Evolutionary conservation across 2,888 invertebrate species (phyloP).

Genomic region (Cephus pulcher): DNA sequence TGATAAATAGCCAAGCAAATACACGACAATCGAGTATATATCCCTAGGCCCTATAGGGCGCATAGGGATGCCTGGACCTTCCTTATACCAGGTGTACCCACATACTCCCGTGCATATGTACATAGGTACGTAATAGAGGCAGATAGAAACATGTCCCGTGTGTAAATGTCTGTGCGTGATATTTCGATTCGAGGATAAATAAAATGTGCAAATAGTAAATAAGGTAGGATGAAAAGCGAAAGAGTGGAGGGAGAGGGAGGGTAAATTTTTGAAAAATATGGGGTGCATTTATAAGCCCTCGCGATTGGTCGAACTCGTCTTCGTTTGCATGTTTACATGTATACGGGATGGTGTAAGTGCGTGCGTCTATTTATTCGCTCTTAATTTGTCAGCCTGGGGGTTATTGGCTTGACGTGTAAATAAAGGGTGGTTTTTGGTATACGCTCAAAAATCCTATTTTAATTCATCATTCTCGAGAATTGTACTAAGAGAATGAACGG

Average conservation of each 20-base stretch:
- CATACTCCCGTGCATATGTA: neutral
- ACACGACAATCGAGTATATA: conserved; percentile 47
- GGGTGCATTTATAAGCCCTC: neutral
- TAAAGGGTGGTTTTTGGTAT: neutral
- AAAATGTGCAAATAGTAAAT: conserved; percentile 49
- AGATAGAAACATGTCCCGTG: neutral
- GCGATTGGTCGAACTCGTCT: neutral
- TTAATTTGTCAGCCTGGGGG: conserved; percentile 20
- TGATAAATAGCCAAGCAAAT: conserved; percentile 66
- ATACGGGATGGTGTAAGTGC: conserved; percentile 33
- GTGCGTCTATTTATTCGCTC: conserved; percentile 24
- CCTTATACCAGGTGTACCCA: conserved; percentile 47
- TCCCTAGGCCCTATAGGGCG: neutral
- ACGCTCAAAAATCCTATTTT: neutral
- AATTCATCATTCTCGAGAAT: neutral
- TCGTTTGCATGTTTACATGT: neutral
- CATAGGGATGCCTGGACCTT: conserved; percentile 23
- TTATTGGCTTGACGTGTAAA: conserved; percentile 12
- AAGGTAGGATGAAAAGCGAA: conserved; percentile 2
- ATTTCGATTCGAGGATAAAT: conserved; percentile 50
- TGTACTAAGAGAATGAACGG: neutral
- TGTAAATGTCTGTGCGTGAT: neutral
- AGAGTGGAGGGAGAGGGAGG: conserved; percentile 13
- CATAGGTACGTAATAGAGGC: neutral
- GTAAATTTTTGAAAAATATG: neutral